These are phyloP conservation scores for Amyelois transitella DNA, from an alignment of 1,140 invertebrate genomes.

Conservation along the genomic window DNA sequence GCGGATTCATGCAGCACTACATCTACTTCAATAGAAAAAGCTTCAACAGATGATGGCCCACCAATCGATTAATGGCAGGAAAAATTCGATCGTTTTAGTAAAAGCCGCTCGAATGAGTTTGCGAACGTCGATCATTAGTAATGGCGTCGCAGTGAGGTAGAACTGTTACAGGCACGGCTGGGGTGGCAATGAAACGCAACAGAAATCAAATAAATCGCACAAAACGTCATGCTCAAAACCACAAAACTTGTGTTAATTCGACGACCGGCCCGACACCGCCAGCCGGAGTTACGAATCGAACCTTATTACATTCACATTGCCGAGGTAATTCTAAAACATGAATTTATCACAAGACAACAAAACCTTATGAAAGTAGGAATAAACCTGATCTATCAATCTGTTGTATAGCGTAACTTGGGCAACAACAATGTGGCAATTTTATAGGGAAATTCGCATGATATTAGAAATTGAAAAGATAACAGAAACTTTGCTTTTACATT, in stretches of 20 bases:
- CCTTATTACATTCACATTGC: no score
- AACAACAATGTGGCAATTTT: no score
- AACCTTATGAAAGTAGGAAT: no score
- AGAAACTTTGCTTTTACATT: no score
- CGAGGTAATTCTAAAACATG: no score
- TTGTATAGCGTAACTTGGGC: no score
- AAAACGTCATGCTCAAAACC: conserved; percentile 37
- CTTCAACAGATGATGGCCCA: conserved; percentile 13
- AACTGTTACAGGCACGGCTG: not conserved
- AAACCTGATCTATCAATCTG: no score
- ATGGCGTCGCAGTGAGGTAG: conserved; percentile 1
- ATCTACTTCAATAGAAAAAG: conserved; percentile 28
- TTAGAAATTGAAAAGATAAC: no score
- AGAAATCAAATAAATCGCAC: conserved; percentile 25
- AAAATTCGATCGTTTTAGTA: not conserved
- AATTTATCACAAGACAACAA: no score
- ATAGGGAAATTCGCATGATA: no score
- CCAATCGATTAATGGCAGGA: conserved; percentile 20
- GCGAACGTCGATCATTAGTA: not conserved
- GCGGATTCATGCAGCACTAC: conserved; percentile 27
- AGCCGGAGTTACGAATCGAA: conserved; percentile 18
- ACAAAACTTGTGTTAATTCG: conserved; percentile 32
- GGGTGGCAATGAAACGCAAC: conserved; percentile 19
- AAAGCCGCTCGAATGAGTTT: not conserved
- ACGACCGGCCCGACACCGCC: conserved; percentile 30